Conservation (phyloP, 37 sponge, comb jelly and placozoan genomes). For the Bolinopsis microptera region DNA sequence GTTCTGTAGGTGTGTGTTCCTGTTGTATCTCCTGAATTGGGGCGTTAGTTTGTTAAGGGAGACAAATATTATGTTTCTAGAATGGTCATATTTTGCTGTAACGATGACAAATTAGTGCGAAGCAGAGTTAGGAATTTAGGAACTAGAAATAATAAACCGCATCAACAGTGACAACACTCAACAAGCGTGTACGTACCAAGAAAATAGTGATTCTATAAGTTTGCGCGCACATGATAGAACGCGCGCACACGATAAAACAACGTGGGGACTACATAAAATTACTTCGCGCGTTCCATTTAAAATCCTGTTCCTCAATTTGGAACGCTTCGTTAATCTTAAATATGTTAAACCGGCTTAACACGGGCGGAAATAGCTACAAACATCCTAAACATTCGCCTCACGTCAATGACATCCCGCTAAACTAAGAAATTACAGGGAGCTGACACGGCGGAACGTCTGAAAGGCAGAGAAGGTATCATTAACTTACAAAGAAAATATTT, state of each 20-base stretch:
- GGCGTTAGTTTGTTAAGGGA: neutral
- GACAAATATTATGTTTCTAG: neutral
- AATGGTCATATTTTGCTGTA: no score
- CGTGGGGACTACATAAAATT: neutral
- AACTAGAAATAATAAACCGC: neutral
- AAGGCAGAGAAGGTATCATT: no score
- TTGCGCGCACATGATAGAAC: neutral
- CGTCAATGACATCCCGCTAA: no score
- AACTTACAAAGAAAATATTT: no score
- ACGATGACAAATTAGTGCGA: no score
- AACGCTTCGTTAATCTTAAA: neutral
- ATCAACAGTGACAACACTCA: no score
- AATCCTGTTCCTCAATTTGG: neutral
- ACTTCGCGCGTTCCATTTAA: neutral
- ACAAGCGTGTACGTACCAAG: no score
- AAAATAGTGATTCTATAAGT: no score
- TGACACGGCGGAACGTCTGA: no score
- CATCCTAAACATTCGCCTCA: neutral
- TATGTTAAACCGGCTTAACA: neutral
- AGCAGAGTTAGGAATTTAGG: neutral
- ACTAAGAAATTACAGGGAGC: no score
- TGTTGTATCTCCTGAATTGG: constrained; percentile 82
- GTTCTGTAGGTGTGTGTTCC: constrained; percentile 86
- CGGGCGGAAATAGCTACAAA: neutral
- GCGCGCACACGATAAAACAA: neutral